These are phyloP conservation scores for Alectoris magna DNA, from an alignment of 2,797 vertebrate species.

Conservation along the genomic window DNA sequence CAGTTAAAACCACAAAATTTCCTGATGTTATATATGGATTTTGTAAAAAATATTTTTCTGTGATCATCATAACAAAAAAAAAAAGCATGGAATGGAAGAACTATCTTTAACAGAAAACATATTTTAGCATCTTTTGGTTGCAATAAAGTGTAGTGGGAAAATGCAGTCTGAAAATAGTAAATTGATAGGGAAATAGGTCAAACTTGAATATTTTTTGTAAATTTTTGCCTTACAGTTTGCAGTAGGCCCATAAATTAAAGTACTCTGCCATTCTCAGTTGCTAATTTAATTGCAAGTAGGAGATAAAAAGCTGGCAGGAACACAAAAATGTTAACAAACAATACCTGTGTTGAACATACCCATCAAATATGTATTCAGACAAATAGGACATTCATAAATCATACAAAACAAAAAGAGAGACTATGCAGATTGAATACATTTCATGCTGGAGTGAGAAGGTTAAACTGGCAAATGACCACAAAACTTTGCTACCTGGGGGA, in stretches of 20 bases:
- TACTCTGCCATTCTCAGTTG: background rate
- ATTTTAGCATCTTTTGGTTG: slow-evolving; percentile 42
- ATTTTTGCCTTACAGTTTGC: background rate
- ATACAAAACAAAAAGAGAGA: background rate
- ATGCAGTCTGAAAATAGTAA: background rate
- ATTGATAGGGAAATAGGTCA: background rate
- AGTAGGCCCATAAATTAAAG: background rate
- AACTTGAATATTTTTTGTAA: background rate
- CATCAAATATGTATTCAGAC: background rate
- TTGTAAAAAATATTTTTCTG: slow-evolving; percentile 47
- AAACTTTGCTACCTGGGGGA: background rate
- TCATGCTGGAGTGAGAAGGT: background rate
- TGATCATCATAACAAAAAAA: slow-evolving; percentile 18
- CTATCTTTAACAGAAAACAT: slow-evolving; percentile 57
- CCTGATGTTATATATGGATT: background rate
- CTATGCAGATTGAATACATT: background rate
- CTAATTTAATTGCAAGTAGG: background rate
- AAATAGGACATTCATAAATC: background rate
- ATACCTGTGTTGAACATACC: background rate
- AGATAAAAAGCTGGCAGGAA: background rate
- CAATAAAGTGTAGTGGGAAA: background rate
- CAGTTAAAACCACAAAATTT: background rate
- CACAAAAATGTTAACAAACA: background rate
- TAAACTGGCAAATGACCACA: background rate
- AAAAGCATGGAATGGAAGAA: slow-evolving; percentile 13